phyloP scores from a whole-genome alignment of 2,797 vertebrate species.

The Pangasius larnaudii region DNA sequence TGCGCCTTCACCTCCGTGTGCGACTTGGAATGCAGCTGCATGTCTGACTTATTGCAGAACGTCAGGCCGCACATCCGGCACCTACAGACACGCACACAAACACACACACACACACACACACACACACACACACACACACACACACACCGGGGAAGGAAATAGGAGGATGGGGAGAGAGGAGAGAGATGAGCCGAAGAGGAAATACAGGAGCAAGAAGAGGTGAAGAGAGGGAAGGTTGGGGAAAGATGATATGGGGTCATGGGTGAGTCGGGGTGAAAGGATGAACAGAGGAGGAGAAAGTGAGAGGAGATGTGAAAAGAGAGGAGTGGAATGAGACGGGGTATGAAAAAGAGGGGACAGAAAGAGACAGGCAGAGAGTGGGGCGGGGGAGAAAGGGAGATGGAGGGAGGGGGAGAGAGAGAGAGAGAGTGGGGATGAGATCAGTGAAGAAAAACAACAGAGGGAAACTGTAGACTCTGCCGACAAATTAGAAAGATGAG shows the following conservation, averaged over 20 bases:
- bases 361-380: neutral
- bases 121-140: conserved; percentile 75
- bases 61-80: conserved; percentile 99
- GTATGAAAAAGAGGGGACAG: neutral
- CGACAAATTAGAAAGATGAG: conserved; percentile 45
- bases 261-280: neutral
- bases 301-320: neutral
- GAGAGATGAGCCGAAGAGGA: conserved; percentile 59
- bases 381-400: neutral
- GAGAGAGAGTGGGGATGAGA: conserved; percentile 35
- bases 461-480: conserved; percentile 45
- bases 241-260: conserved; percentile 8
- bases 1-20: conserved; percentile 99
- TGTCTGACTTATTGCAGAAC: conserved; percentile 99
- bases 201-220: conserved; percentile 53
- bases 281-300: conserved; percentile 37
- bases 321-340: conserved; percentile 47
- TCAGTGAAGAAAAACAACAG: conserved; percentile 52
- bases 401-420: neutral
- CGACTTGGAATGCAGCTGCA: conserved; percentile 99
- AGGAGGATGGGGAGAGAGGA: conserved; percentile 59
- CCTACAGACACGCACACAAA: conserved; percentile 82
- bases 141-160: conserved; percentile 66
- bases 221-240: conserved; percentile 31
- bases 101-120: conserved; percentile 70